These are phyloP conservation scores for Glaucidium brasilianum DNA, from an alignment of 2,113 vertebrate genomes.

Conservation along the genomic window DNA sequence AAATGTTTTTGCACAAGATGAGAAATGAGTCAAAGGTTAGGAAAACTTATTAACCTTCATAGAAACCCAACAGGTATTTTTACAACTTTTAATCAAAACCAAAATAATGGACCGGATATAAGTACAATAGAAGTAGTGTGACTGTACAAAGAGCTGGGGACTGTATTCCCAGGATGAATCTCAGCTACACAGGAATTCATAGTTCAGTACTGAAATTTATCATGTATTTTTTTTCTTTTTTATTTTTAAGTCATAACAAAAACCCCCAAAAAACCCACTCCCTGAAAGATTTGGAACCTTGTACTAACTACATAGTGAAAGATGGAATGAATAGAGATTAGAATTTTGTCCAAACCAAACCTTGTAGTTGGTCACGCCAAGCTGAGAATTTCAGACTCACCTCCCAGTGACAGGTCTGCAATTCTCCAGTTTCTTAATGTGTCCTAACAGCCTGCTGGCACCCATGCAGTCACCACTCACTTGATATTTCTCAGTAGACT, in stretches of 20 bases:
- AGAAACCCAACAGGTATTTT: not conserved
- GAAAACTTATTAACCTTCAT: constrained; percentile 7
- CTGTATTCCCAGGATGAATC: not conserved
- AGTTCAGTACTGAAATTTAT: not conserved
- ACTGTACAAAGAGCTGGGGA: not conserved
- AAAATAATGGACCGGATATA: not conserved
- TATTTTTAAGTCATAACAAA: not conserved
- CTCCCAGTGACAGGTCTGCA: not conserved
- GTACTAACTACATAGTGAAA: not conserved
- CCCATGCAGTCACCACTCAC: not conserved
- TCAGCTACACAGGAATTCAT: not conserved
- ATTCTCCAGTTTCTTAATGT: not conserved
- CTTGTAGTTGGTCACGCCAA: not conserved
- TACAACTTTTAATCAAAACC: constrained; percentile 23
- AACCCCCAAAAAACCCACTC: not conserved
- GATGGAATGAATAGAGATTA: not conserved
- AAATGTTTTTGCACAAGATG: not conserved
- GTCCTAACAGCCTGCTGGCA: not conserved
- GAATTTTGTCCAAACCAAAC: not conserved
- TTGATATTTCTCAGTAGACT: not conserved
- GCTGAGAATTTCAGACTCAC: not conserved
- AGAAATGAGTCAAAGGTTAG: constrained; percentile 25
- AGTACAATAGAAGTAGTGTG: not conserved
- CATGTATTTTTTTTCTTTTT: not conserved
- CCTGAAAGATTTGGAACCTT: not conserved